A percentile compares a stretch with the other conserved stretches of the same genome.
Conservation (phyloP, 2,888 invertebrate genomes). For the Aradus depressus region DNA sequence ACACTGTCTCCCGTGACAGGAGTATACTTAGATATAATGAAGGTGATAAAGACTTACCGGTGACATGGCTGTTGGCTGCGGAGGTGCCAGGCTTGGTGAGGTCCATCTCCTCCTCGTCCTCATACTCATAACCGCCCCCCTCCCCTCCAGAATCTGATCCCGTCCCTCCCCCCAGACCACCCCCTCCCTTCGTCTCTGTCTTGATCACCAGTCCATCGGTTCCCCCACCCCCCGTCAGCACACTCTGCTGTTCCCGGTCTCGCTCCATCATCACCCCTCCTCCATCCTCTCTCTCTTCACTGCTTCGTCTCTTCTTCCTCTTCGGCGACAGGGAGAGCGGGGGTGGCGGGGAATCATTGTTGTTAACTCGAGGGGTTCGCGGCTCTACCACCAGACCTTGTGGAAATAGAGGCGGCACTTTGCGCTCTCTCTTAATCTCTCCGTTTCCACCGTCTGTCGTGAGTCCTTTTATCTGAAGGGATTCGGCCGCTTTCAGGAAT, state of each 20-base stretch:
- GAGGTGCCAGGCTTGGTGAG: constrained; percentile 60
- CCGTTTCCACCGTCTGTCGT: constrained; percentile 46
- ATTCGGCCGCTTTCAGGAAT: constrained; percentile 79
- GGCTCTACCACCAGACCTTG: constrained; percentile 24
- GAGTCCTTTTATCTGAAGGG: constrained; percentile 81
- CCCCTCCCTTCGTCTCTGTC: constrained; percentile 4
- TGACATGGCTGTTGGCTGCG: constrained; percentile 37
- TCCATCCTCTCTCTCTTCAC: constrained; percentile 15
- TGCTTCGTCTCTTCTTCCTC: constrained; percentile 19
- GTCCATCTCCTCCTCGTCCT: constrained; percentile 58
- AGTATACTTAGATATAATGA: no score
- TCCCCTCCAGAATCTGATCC: constrained; percentile 16
- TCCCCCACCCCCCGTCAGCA: constrained; percentile 24
- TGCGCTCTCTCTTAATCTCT: constrained; percentile 17
- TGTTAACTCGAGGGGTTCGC: constrained; percentile 22
- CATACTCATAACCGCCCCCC: constrained; percentile 26
- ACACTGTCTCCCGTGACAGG: no score
- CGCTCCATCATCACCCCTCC: constrained; percentile 8
- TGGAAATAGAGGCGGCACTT: constrained; percentile 23
- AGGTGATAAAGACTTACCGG: constrained; percentile 20
- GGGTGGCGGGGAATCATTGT: constrained; percentile 26
- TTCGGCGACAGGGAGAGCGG: constrained; percentile 13
- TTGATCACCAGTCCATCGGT: constrained; percentile 11
- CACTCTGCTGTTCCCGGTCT: constrained; percentile 35
- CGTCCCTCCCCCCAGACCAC: no score